Evolutionary conservation across 2,113 vertebrate species (phyloP).

Genomic region (Psittacus erithacus): DNA sequence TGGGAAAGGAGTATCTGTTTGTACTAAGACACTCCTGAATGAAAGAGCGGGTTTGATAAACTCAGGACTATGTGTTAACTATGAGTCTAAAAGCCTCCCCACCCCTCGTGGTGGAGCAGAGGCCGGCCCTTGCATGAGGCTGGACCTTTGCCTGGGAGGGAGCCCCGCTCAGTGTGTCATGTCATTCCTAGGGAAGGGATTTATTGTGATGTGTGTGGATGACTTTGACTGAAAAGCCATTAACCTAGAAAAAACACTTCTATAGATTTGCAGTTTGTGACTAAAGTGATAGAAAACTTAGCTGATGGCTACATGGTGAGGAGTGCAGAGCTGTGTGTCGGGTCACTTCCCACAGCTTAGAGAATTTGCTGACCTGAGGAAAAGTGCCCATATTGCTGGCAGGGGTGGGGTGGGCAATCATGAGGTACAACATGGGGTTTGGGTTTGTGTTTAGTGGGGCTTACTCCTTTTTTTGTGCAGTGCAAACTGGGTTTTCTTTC

Average conservation of each 20-base stretch:
- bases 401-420: fast-evolving
- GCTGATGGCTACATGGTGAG: neutral
- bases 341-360: neutral
- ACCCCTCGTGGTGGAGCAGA: neutral
- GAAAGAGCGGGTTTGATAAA: neutral
- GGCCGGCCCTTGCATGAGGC: fast-evolving
- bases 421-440: fast-evolving
- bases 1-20: neutral
- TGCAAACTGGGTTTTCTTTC: neutral
- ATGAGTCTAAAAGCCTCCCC: neutral
- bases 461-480: fast-evolving
- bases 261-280: too few relatives aligned
- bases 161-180: neutral
- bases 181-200: neutral
- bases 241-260: neutral
- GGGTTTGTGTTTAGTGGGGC: neutral
- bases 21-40: neutral
- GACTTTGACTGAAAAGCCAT: neutral
- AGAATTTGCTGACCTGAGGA: neutral
- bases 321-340: neutral
- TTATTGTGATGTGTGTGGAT: neutral
- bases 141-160: neutral
- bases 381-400: fast-evolving
- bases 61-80: neutral
- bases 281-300: neutral